Evolutionary conservation across 2,797 vertebrate genomes (phyloP), one percentile per base, ranked within the genome.

Genomic region (Ctenochaetus hawaiiensis): DNA sequence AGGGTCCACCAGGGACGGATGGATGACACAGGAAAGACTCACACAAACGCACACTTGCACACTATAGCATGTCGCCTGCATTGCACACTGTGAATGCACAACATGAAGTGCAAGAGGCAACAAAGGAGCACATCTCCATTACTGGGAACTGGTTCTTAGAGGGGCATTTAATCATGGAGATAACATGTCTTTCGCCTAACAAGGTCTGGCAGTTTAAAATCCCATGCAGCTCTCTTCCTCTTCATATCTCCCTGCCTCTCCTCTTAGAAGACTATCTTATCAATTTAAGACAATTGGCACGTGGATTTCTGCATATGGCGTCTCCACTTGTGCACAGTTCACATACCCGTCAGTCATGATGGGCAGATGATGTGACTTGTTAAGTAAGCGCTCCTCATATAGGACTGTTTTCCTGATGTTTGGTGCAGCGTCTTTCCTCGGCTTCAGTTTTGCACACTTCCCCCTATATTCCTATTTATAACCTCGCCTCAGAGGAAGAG

Each of bases 1-100:
- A 37, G 68, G 63, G 82, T 77, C 87, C 85, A 82, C 82, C 11
- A 7, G 88, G 90, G 84, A 89, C 43, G 60, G 88, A 80, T 91
- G 77, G 81, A 91, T 90, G 90, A 87, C 86, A 78, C 57, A 2
- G 49, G 47, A 12, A 65, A 66, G 80, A 72, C 26, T 71, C 18
- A 3, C 63, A 62, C 48, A 61, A n/a, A 58, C 67, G 34, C 67
- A 57, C 67, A 30, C 60, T 18, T 11, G 7, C 72, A 54, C 43
- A 30, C 23, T 8, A 34, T 34, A 9, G 39, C 62, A 75, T 47
- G 45, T 52, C 16, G 9, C 63, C 54, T 39, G 39, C 30, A 37
- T 62, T 62, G 49, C 26, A 56, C 39, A 6, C 62, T 41, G 39
- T 41, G 39, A 41, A 41, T 41, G 11, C 39, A 41, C 39, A 41